Base-by-base conservation (phyloP, 2,113 vertebrate species). In the Atrichornis clamosus region DNA sequence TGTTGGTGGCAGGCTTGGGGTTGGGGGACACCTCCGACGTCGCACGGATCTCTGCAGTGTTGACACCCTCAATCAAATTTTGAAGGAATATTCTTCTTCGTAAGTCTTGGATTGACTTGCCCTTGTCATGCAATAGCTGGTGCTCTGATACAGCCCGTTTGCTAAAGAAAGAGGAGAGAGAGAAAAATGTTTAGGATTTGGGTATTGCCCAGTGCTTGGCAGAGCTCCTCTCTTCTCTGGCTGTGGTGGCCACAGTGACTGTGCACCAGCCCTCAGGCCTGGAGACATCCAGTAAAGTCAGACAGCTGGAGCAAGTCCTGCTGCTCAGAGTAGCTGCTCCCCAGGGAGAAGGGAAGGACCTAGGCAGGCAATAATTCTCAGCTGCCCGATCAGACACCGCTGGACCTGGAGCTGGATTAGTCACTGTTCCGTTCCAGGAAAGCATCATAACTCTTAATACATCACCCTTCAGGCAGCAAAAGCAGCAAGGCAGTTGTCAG, bases 121-220 rank as follows among this genome's bases (percentile, higher is more conserved):
- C 98, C 86, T 99, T 99, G 98, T 99, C 99, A 21, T 99, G 99
- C 97, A 99, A 97, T 33, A 99, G 97, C 98, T 99, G 99, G 87
- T 99, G 99, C 58, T 99, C 99, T 35, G 99, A 99, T 87, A 99
- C 99, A 5, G 99, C 99, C 50, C 99, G 98, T 97, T 98, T 99
- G 97, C 99, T 99, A 62, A 76, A 84, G 84, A 59, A 73, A 89
- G 63, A 82, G 62, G 80, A 87, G 60, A 83, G 13, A 41, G 14
- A 16, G 19, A 58, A 78, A 46, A 24, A 11, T 6, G 6, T 42
- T 92, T 53, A 94, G 27, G 55, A 35, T 74, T 79, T 63, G 49
- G 22, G 87, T 76, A 56, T 47, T 63, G 82, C 39, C 59, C 37
- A 39, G 56, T 52, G 27, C 27, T 75, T 42, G 62, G 42, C 49